A percentile compares a stretch with the other conserved stretches of the same genome.
Conservation (phyloP, 2,797 vertebrate genomes). For the Darevskia mixta region DNA sequence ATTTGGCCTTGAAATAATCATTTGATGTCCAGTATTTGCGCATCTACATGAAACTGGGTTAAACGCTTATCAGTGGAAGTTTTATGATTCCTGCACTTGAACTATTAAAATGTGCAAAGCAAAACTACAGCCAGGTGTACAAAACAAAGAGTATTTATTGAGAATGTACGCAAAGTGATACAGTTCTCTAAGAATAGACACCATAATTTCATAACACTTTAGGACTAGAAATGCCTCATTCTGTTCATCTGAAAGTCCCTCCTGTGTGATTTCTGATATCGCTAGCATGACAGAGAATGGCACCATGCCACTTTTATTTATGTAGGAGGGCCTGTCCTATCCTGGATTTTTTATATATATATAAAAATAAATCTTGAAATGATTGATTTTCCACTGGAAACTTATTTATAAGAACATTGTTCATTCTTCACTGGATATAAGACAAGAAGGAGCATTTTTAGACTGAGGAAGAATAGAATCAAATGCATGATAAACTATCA, state of each 20-base stretch:
- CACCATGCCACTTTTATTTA: background rate
- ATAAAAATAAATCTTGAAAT: background rate
- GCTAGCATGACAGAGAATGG: background rate
- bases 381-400: background rate
- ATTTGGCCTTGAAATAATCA: background rate
- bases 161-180: background rate
- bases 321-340: too few relatives aligned
- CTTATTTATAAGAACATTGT: background rate
- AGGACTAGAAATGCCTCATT: background rate
- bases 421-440: background rate
- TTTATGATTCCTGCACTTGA: background rate
- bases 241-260: background rate
- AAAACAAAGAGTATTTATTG: background rate
- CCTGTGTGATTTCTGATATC: background rate
- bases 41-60: background rate
- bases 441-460: background rate
- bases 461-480: background rate
- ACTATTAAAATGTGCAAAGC: background rate
- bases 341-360: too few relatives aligned
- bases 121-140: constrained; percentile 5
- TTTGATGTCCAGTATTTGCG: background rate
- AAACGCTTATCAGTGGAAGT: background rate
- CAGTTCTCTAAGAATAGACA: background rate
- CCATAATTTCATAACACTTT: background rate
- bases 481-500: background rate